phyloP scores from a whole-genome alignment of 2,113 vertebrate species.

The Hystrix cristata region DNA sequence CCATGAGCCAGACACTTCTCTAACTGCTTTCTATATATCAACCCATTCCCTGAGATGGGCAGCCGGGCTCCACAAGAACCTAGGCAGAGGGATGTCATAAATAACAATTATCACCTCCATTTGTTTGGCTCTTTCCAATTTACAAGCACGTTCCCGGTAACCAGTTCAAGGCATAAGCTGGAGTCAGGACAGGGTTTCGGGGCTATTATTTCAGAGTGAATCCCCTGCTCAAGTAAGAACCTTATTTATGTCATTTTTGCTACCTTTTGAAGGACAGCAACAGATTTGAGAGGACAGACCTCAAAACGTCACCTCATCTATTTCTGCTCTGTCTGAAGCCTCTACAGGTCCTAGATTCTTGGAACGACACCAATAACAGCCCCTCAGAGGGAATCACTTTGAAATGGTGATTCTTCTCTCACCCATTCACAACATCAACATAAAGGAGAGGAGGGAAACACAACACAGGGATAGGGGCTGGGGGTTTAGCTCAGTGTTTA shows the following conservation, averaged over 20 bases:
- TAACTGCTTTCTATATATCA: constrained; percentile 41
- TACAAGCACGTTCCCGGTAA: constrained; percentile 31
- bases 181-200: not conserved
- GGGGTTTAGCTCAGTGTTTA: no score
- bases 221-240: not conserved
- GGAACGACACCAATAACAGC: not conserved
- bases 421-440: not conserved
- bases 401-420: not conserved
- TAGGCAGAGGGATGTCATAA: constrained; percentile 26
- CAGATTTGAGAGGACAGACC: not conserved
- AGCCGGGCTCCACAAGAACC: constrained; percentile 17
- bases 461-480: not conserved
- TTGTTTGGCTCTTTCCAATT: not conserved
- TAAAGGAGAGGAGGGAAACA: not conserved
- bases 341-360: not conserved
- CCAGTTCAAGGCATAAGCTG: not conserved
- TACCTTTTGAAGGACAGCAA: constrained; percentile 14
- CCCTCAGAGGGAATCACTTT: not conserved
- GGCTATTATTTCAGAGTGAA: not conserved
- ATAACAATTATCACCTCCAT: constrained; percentile 38
- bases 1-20: constrained; percentile 35
- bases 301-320: not conserved
- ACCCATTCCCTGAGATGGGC: not conserved
- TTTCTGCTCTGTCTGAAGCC: not conserved
- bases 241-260: not conserved